These are phyloP conservation scores for Halictus quadricinctus DNA, from an alignment of 2,888 invertebrate genomes.

Conservation along the genomic window DNA sequence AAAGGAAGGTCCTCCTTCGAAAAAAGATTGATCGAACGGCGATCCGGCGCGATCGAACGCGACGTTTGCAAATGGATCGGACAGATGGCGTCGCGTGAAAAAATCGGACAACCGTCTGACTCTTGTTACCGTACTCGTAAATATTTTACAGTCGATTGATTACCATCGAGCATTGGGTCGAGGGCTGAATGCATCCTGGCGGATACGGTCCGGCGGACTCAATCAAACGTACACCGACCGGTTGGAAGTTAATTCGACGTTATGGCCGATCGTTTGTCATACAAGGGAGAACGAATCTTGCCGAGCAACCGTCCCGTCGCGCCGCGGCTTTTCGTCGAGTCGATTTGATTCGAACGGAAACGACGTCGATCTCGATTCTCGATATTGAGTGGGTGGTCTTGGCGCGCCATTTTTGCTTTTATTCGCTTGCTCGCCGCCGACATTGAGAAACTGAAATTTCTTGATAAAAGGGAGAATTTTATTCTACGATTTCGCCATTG, in stretches of 20 bases:
- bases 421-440: neutral
- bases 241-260: slow-evolving; percentile 66
- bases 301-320: neutral
- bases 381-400: slow-evolving; percentile 48
- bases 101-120: slow-evolving; percentile 17
- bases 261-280: slow-evolving; percentile 65
- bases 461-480: neutral
- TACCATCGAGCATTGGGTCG: slow-evolving; percentile 29
- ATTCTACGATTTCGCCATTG: neutral
- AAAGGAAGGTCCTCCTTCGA: neutral
- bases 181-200: slow-evolving; percentile 55
- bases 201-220: slow-evolving; percentile 64
- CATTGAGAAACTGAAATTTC: slow-evolving; percentile 3
- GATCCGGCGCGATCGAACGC: neutral
- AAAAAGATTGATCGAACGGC: neutral
- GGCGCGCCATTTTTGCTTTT: slow-evolving; percentile 31
- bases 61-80: slow-evolving; percentile 8
- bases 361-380: slow-evolving; percentile 15
- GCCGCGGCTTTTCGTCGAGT: slow-evolving; percentile 33
- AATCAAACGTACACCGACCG: slow-evolving; percentile 64
- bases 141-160: slow-evolving; percentile 57
- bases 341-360: slow-evolving; percentile 20
- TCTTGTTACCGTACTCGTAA: slow-evolving; percentile 51
- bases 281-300: slow-evolving; percentile 55
- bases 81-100: slow-evolving; percentile 16